These are phyloP conservation scores for Apostichopus californicus DNA, from an alignment of 35 echinoderm and acorn worm species.

Conservation along the genomic window DNA sequence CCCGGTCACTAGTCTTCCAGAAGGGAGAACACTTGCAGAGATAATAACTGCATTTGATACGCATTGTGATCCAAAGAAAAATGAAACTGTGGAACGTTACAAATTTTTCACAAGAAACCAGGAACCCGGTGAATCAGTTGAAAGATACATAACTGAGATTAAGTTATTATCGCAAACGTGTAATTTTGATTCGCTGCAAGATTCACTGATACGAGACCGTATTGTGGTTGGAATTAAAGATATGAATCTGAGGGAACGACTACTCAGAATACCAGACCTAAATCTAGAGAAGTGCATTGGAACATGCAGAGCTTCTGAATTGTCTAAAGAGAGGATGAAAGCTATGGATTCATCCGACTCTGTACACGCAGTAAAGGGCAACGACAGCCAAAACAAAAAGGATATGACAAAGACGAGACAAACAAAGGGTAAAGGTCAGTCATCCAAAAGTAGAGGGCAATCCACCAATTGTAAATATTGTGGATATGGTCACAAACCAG, in stretches of 20 bases:
- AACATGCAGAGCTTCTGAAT: background rate
- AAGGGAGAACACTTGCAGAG: background rate
- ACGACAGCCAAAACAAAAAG: background rate
- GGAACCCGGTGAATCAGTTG: constrained; percentile 19
- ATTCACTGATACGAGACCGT: constrained; percentile 53
- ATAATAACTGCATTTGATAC: background rate
- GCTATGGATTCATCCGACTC: background rate
- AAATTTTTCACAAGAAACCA: constrained; percentile 48
- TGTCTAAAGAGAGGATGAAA: constrained; percentile 8
- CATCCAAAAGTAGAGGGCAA: background rate
- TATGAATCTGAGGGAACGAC: background rate
- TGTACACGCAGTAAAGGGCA: background rate
- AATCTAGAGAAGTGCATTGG: background rate
- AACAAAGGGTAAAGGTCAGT: background rate
- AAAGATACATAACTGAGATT: constrained; percentile 49
- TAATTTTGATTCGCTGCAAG: constrained; percentile 36
- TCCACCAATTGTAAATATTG: constrained; percentile 28
- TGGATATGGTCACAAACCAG: constrained; percentile 28
- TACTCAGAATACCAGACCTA: background rate
- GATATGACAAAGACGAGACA: background rate
- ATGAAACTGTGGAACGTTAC: constrained; percentile 46
- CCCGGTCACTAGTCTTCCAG: background rate
- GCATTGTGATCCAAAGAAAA: background rate
- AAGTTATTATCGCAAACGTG: constrained; percentile 30
- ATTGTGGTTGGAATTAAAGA: constrained; percentile 46